phyloP scores from a whole-genome alignment of 2,113 vertebrate species.

The Ovis canadensis region DNA sequence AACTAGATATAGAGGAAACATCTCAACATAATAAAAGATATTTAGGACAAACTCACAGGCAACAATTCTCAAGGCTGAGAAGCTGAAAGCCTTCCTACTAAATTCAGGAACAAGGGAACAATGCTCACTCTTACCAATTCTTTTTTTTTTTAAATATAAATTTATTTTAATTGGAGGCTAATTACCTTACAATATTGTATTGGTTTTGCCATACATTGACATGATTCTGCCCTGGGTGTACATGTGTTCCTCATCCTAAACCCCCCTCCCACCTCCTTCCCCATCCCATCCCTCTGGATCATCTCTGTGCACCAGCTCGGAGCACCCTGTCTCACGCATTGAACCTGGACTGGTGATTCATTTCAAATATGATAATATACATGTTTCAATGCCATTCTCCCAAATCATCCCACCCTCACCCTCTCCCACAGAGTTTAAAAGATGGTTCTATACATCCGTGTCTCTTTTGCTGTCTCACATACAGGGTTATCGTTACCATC shows the following conservation, averaged over 20 bases:
- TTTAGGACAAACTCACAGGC: not conserved
- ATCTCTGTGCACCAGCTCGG: not conserved
- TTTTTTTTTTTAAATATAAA: too few relatives aligned
- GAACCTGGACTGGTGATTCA: too few relatives aligned
- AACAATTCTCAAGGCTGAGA: not conserved
- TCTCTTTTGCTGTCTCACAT: too few relatives aligned
- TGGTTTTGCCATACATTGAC: not conserved
- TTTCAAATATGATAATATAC: too few relatives aligned
- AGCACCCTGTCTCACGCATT: too few relatives aligned
- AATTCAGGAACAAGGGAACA: not conserved
- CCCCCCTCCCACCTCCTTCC: not conserved
- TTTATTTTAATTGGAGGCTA: too few relatives aligned
- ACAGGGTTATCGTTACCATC: too few relatives aligned
- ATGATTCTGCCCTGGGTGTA: not conserved
- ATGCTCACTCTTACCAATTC: not conserved
- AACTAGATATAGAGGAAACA: not conserved
- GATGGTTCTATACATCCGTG: too few relatives aligned
- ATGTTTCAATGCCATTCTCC: too few relatives aligned
- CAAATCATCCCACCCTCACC: too few relatives aligned
- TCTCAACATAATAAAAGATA: not conserved
- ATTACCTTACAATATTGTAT: not conserved
- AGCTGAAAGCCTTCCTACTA: not conserved
- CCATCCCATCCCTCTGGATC: not conserved
- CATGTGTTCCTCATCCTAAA: not conserved
- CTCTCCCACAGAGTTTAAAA: too few relatives aligned